Evolutionary conservation across 2,113 vertebrate species (phyloP).

Genomic region (Tringa solitaria): DNA sequence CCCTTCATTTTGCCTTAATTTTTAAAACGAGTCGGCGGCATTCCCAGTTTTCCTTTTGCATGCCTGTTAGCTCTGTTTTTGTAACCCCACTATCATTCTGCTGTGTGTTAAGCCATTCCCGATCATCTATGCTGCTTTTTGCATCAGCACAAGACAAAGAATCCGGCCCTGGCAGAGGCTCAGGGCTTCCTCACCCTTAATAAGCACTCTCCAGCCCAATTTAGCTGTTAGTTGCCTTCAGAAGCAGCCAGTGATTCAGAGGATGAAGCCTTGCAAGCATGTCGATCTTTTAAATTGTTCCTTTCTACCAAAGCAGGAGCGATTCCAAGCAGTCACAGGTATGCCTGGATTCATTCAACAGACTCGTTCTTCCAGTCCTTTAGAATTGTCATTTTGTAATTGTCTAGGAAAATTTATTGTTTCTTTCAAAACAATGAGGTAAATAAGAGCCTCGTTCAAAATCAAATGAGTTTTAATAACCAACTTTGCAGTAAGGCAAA

Average conservation of each 20-base stretch:
- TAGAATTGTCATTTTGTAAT: slow-evolving; percentile 4
- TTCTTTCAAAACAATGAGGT: slow-evolving; percentile 26
- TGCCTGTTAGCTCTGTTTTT: slow-evolving; percentile 22
- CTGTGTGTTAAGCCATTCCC: not conserved
- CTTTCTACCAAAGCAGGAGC: not conserved
- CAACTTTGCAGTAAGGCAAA: not conserved
- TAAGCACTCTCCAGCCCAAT: not conserved
- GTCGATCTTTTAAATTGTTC: not conserved
- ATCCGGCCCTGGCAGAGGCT: not conserved
- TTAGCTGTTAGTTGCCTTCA: not conserved
- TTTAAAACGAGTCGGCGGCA: not conserved
- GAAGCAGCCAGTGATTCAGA: not conserved
- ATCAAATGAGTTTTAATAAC: slow-evolving; percentile 20
- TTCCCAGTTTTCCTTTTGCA: not conserved
- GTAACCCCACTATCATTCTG: not conserved
- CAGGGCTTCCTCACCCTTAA: not conserved
- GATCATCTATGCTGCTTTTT: not conserved
- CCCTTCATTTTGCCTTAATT: not conserved
- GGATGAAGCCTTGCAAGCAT: not conserved
- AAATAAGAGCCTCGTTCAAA: not conserved
- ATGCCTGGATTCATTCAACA: not conserved
- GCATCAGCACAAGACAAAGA: not conserved
- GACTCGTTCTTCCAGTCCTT: slow-evolving; percentile 16
- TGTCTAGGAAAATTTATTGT: slow-evolving; percentile 14
- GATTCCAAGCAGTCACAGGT: not conserved